Base-by-base conservation (phyloP, 1,140 invertebrate species). In the Lordiphosa clarofinis region DNA sequence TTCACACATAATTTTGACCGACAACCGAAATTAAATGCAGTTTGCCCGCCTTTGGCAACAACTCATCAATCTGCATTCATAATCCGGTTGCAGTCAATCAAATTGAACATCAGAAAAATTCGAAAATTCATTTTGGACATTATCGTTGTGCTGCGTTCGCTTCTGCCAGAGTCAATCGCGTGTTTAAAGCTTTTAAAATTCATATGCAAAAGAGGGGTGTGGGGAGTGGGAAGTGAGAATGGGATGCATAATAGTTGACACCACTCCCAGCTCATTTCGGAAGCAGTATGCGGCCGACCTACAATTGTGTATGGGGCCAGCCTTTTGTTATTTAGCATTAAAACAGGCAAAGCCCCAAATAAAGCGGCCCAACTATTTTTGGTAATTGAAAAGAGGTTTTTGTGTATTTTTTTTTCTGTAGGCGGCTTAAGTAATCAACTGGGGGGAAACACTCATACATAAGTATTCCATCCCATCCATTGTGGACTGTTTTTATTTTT, bases 361-460 rank as follows among this genome's bases (percentile, higher is more conserved):
- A 62, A 64, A 65, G 56, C 52, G 73, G 70, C 60, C 65, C 65
- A 78, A 72, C 69, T 49, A 67, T 59, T 74, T 79, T 75, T 81
- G 75, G 76, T 81, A 81, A 82, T 82, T 82, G 76, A 76, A 82
- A 82, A 73, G 72, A 11, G 24, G 62, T 65, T 68, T 73, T 68
- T 60, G 54, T 65, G 15, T 13, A 38, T 36, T 47, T 55, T 56
- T 70, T 70, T 70, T 56, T 19, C 5, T 21, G 75, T 63, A 55
- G 58, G 76, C 62, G 67, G 76, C 76, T 69, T 81, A 81, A 81
- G 78, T 81, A 81, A 81, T 81, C 76, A 81, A 61, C 53, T 36
- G 48, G 47, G 56, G 54, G 56, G 58, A 65, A 56, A 57, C 33
- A 46, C 11, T 28, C 2, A 36, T 11, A 38, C 10, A 47, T 12